Base-by-base conservation (phyloP, 1,140 invertebrate species). In the Spodoptera frugiperda region DNA sequence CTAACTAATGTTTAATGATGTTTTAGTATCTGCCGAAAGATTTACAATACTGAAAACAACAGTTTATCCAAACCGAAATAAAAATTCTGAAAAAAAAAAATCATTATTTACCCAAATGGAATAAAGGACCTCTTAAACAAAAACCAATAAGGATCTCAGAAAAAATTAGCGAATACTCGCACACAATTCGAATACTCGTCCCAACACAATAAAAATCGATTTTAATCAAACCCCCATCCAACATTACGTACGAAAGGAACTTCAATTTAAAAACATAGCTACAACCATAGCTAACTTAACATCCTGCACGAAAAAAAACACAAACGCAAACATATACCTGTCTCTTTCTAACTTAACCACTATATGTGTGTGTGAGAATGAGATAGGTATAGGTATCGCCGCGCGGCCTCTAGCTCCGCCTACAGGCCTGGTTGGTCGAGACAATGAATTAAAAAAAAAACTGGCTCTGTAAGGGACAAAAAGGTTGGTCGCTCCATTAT, bases 401-500 rank as follows among this genome's bases (percentile, higher is more conserved):
- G 19, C 12, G 0, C 5, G 11, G 10, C 10, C 57, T 71, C 11
- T 54, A 55, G 78, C 84, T 73, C 80, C 84, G 84, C 84, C 84
- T 81, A 85, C 82, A 70, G 77, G 80, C 80, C 78, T 78, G 81
- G 81, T 82, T 85, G 83, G 83, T 46, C 54, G 78, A 80, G 77
- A 83, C 82, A 84, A 82, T 81, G 76, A 55, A 46, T n/a, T n/a
- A 75, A 82, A 83, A 83, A 85, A 85, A 83, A 82, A 77, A 14
- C 15, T 68, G 59, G 75, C 80, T 54, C 51, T 11, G 72, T 76
- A 79, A 81, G 80, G 82, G 80, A 86, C 84, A 85, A 82, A 82
- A 84, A 84, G 84, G 82, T 81, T 30, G 49, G 33, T 33, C 30
- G 71, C 19, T 54, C 68, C 71, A 73, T 73, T 73, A 73, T 73